phyloP scores from a whole-genome alignment of 2,113 vertebrate species.

The Philantomba maxwellii region DNA sequence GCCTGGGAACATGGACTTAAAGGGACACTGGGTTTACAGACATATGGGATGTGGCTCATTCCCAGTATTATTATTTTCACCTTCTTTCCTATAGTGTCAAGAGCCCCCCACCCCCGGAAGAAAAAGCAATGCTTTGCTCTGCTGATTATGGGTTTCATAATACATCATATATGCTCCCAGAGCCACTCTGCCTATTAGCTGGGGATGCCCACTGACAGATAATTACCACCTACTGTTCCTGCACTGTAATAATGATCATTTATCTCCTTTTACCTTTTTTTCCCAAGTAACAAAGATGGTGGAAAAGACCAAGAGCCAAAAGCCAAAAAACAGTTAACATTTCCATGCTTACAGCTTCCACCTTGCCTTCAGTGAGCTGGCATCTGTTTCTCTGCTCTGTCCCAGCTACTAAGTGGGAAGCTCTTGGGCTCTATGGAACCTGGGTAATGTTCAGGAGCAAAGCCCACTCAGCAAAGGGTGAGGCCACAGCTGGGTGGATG shows the following conservation, averaged over 20 bases:
- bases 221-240: background rate
- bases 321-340: background rate
- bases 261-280: background rate
- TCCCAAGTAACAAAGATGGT: background rate
- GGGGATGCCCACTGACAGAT: background rate
- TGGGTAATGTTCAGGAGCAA: background rate
- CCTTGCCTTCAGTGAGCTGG: background rate
- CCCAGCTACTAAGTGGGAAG: background rate
- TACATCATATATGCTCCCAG: background rate
- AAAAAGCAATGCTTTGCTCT: background rate
- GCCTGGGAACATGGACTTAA: background rate
- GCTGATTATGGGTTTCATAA: background rate
- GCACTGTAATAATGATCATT: background rate
- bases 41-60: background rate
- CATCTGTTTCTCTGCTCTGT: background rate
- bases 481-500: slow-evolving; percentile 71
- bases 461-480: slow-evolving; percentile 57
- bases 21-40: background rate
- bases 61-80: background rate
- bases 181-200: background rate
- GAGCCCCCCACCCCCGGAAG: background rate
- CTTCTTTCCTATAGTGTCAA: background rate
- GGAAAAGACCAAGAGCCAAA: background rate
- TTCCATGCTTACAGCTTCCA: background rate
- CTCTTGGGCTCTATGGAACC: background rate